These are phyloP conservation scores for Oedothorax gibbosus DNA, from an alignment of 1,140 invertebrate species.

Conservation along the genomic window DNA sequence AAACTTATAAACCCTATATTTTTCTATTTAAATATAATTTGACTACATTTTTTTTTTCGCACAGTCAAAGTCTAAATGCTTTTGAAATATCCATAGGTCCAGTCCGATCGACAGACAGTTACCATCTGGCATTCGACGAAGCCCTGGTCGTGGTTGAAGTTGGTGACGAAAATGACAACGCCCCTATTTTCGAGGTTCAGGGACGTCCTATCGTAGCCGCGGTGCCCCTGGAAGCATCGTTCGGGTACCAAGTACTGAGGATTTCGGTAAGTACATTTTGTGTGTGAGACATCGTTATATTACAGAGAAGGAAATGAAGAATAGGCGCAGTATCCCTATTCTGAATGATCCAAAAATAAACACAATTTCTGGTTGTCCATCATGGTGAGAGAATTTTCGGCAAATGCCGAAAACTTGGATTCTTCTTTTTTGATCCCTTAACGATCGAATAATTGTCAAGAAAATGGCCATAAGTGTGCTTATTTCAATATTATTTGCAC, in stretches of 20 bases:
- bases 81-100: constrained; percentile 10
- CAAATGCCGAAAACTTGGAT: no score
- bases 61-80: background rate
- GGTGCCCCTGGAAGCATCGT: constrained; percentile 80
- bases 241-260: constrained; percentile 82
- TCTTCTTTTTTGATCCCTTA: no score
- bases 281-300: no score
- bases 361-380: no score
- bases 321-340: no score
- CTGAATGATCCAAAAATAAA: no score
- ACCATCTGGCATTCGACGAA: constrained; percentile 72
- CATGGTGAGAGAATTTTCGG: no score
- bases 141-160: constrained; percentile 80
- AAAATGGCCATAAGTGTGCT: no score
- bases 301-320: no score
- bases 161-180: constrained; percentile 84
- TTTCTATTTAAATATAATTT: background rate
- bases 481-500: no score
- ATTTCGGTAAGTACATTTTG: constrained; percentile 58
- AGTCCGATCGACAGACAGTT: constrained; percentile 44
- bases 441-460: no score
- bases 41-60: background rate
- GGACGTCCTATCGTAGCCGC: constrained; percentile 82
- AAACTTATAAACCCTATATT: no score
- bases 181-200: constrained; percentile 76